Evolutionary conservation across 2,888 invertebrate species (phyloP).

Genomic region (Idaea biselata): DNA sequence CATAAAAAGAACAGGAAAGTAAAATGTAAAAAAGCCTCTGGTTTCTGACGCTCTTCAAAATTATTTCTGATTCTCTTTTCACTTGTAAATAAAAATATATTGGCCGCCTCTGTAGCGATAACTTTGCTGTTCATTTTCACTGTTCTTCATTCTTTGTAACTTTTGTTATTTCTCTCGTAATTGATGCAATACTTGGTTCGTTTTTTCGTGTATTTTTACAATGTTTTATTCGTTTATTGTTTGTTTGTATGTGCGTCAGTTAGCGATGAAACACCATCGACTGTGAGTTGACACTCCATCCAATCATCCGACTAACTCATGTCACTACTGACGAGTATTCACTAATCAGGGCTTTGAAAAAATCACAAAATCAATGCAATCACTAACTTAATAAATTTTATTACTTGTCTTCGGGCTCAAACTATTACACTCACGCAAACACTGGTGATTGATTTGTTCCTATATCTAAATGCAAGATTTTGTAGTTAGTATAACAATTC

Average conservation of each 20-base stretch:
- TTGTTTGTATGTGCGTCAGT: conserved; percentile 58
- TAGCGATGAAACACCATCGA: conserved; percentile 42
- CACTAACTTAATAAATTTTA: conserved; percentile 62
- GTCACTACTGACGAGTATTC: conserved; percentile 39
- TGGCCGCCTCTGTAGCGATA: conserved; percentile 28
- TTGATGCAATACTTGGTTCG: conserved; percentile 48
- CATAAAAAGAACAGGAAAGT: conserved; percentile 57
- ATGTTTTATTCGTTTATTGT: conserved; percentile 34
- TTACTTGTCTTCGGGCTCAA: conserved; percentile 66
- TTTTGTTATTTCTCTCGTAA: conserved; percentile 32
- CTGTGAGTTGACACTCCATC: conserved; percentile 52
- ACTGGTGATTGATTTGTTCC: not conserved
- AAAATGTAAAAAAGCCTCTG: conserved; percentile 36
- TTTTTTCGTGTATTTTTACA: conserved; percentile 33
- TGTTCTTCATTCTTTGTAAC: conserved; percentile 20
- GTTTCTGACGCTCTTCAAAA: conserved; percentile 32
- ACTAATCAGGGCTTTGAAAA: conserved; percentile 70
- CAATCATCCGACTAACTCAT: conserved; percentile 58
- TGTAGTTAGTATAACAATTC: conserved; percentile 6
- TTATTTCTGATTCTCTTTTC: conserved; percentile 21
- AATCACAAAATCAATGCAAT: conserved; percentile 50
- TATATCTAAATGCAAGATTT: conserved; percentile 4
- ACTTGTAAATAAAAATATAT: conserved; percentile 18
- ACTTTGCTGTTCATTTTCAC: conserved; percentile 59
- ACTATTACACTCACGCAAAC: conserved; percentile 13